These are phyloP conservation scores for Porites divaricata DNA, from an alignment of 92 coral and sea anemone genomes.

Conservation along the genomic window DNA sequence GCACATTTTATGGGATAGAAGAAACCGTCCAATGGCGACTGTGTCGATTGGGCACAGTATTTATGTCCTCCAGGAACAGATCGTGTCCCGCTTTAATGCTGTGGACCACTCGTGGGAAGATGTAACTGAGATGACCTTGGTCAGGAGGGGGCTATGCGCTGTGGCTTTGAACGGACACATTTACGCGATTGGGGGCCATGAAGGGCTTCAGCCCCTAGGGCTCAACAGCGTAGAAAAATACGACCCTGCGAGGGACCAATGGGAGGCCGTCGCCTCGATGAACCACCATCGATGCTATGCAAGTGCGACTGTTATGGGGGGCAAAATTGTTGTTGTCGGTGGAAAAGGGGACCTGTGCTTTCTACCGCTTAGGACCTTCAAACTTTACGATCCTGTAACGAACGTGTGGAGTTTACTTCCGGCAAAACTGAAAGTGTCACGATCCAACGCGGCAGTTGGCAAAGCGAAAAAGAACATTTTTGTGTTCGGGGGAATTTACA, in stretches of 20 bases:
- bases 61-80: slow-evolving; percentile 7
- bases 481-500: slow-evolving; percentile 26
- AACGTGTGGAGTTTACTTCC: slow-evolving; percentile 29
- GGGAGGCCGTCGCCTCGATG: slow-evolving; percentile 30
- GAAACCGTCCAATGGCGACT: slow-evolving; percentile 25
- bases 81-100: slow-evolving; percentile 6
- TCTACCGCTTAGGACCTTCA: slow-evolving; percentile 17
- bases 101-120: slow-evolving; percentile 1
- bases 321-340: slow-evolving; percentile 37
- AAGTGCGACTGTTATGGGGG: slow-evolving; percentile 25
- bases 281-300: slow-evolving; percentile 32
- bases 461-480: slow-evolving; percentile 22
- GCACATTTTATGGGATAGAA: background rate
- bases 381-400: slow-evolving; percentile 37
- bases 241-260: slow-evolving; percentile 21
- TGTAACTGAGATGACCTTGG: slow-evolving; percentile 23
- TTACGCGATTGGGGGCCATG: slow-evolving; percentile 39
- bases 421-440: slow-evolving; percentile 22
- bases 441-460: slow-evolving; percentile 34
- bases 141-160: slow-evolving; percentile 31
- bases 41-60: slow-evolving; percentile 10
- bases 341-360: slow-evolving; percentile 29
- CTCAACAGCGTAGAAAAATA: slow-evolving; percentile 36
- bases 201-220: slow-evolving; percentile 7
- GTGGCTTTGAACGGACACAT: slow-evolving; percentile 17